Evolutionary conservation across 2,113 vertebrate genomes (phyloP).

Genomic region (Oreotrochilus melanogaster): DNA sequence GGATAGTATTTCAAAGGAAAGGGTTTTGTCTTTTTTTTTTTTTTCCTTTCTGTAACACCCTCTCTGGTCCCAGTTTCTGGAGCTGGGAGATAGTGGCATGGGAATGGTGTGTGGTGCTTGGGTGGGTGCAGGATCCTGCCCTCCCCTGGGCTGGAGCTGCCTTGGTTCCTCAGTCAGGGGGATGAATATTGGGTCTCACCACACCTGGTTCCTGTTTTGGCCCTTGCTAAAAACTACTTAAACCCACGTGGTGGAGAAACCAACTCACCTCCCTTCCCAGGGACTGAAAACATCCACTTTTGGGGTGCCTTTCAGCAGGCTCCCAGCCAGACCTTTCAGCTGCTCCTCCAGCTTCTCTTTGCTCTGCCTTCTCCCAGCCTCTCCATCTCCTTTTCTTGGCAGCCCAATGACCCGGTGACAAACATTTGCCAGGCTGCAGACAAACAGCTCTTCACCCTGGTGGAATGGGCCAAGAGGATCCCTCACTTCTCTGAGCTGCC

Average conservation of each 20-base stretch:
- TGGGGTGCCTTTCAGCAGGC: neutral
- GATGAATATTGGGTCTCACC: neutral
- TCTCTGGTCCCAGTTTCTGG: neutral
- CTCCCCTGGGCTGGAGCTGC: neutral
- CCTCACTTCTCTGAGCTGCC: constrained; percentile 97
- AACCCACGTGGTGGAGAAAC: neutral
- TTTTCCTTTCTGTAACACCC: neutral
- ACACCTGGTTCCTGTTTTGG: neutral
- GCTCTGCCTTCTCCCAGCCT: neutral
- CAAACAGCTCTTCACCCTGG: constrained; percentile 97
- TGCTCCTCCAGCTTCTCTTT: neutral
- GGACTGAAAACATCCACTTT: neutral
- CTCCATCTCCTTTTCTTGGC: neutral
- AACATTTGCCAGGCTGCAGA: constrained; percentile 99
- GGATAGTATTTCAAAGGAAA: constrained; percentile 20
- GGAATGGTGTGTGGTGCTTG: accelerated
- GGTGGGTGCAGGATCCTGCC: neutral
- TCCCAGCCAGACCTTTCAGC: neutral
- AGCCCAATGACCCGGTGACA: constrained; percentile 96
- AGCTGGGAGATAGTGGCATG: neutral
- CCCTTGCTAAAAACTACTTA: neutral
- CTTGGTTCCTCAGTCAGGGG: neutral
- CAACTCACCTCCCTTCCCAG: neutral
- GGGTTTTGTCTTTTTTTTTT: neutral
- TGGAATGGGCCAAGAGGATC: constrained; percentile 98